Evolutionary conservation across 2,797 vertebrate species (phyloP).

Genomic region (Cirrhinus molitorella): DNA sequence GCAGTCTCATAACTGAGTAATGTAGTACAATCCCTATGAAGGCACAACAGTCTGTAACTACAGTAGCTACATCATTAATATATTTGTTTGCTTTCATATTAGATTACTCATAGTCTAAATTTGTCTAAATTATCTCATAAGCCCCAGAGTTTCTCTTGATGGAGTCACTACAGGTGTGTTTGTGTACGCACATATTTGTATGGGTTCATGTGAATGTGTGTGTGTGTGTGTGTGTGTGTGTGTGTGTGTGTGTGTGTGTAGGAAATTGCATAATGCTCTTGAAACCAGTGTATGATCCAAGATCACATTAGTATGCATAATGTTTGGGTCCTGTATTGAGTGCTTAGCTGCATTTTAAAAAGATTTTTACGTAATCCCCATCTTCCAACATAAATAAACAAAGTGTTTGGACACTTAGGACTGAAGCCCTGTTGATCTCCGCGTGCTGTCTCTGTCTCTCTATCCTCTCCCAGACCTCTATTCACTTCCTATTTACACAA

Average conservation of each 20-base stretch:
- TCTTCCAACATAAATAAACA: slow-evolving; percentile 51
- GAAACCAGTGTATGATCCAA: slow-evolving; percentile 40
- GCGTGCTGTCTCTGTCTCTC: slow-evolving; percentile 17
- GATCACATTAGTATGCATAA: slow-evolving; percentile 46
- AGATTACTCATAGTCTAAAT: slow-evolving; percentile 34
- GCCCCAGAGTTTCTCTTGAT: slow-evolving; percentile 12
- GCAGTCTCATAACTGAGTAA: background rate
- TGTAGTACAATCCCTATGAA: background rate
- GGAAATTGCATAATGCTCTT: slow-evolving; percentile 36
- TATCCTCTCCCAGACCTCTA: background rate
- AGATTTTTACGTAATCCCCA: slow-evolving; percentile 39
- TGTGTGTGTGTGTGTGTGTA: slow-evolving; percentile 31
- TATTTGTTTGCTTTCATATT: slow-evolving; percentile 43
- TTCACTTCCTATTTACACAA: slow-evolving; percentile 30
- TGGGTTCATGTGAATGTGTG: slow-evolving; percentile 19
- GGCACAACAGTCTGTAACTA: background rate
- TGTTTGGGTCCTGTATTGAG: slow-evolving; percentile 43
- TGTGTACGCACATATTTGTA: slow-evolving; percentile 30
- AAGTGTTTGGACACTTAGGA: slow-evolving; percentile 25
- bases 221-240: slow-evolving; percentile 31
- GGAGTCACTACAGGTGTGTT: slow-evolving; percentile 22
- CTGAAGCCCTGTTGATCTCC: slow-evolving; percentile 27
- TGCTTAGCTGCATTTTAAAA: slow-evolving; percentile 17
- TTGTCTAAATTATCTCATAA: slow-evolving; percentile 35
- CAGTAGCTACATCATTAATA: background rate